A percentile compares a stretch with the other conserved stretches of the same genome.
These are phyloP conservation scores for Wiebesia pumilae DNA, from an alignment of 1,140 invertebrate genomes.

Conservation along the genomic window DNA sequence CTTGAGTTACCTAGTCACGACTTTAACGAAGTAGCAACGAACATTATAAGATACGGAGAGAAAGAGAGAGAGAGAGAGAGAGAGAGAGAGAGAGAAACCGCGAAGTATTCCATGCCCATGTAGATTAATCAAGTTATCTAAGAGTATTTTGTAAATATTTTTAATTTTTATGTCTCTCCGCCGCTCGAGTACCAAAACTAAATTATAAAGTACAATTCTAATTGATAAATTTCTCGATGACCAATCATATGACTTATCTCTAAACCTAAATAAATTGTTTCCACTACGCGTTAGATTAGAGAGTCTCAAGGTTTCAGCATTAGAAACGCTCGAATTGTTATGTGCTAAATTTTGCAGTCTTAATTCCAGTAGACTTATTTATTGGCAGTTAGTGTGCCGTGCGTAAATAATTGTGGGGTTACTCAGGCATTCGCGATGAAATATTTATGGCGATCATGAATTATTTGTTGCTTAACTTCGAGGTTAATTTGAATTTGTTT, in stretches of 20 bases:
- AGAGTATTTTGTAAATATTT: conserved; percentile 16
- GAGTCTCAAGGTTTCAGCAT: background rate
- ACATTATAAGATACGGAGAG: background rate
- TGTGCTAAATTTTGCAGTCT: conserved; percentile 1
- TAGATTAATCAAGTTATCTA: conserved; percentile 5
- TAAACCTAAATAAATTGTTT: background rate
- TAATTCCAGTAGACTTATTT: background rate
- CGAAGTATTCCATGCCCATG: background rate
- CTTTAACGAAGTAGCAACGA: background rate
- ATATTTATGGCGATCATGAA: background rate
- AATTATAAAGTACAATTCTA: background rate
- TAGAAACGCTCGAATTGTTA: background rate
- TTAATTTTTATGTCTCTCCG: background rate
- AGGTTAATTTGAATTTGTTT: too few relatives aligned
- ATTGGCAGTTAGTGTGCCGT: background rate
- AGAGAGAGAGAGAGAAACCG: background rate
- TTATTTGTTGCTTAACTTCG: background rate
- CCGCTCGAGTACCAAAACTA: background rate
- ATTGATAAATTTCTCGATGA: conserved; percentile 19
- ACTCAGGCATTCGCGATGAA: background rate
- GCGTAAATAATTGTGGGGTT: background rate
- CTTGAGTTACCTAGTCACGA: background rate
- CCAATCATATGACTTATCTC: background rate
- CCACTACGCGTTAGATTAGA: background rate
- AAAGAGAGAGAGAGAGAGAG: background rate